Base-by-base conservation (phyloP, 23 tunicate genomes). In the Trididemnum clinides region DNA sequence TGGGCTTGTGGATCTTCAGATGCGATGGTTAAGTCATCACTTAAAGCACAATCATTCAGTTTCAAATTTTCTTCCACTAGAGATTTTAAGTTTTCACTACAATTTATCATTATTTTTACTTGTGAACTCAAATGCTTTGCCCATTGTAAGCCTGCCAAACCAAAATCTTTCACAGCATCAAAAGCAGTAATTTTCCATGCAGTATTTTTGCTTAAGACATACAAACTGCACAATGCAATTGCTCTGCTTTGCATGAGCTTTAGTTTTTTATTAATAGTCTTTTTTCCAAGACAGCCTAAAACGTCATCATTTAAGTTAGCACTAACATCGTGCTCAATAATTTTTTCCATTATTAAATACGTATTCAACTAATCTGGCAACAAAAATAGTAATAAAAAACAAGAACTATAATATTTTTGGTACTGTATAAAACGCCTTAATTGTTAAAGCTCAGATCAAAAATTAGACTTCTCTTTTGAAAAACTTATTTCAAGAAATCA, bases 61-160 rank as follows among this genome's bases (percentile, higher is more conserved):
- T 64, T 39, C 28, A 34, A 19, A 19, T 31, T 31, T 2, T 22
- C 33, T 15, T 59, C 62, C 4, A 72, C 15, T 25, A n/a, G 5
- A 0, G 74, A 10, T 28, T 51, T 39, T 39, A 71, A 22, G 6
- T 33, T 72, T 4, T 58, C 58, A 25, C 85, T 72, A 10, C 37
- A 62, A 74, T 94, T 94, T 1, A 86, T 30, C 12, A 36, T 70
- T 3, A 94, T 77, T 30, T 64, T 50, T 28, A 94, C 81, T 20
- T 82, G 28, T 29, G 38, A 21, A 15, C 51, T 64, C 0, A 85
- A 72, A 50, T 64, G 77, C 28, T 64, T 57, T 2, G 20, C 30
- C 94, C 94, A 94, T 38, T 90, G 85, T 0, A 81, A 7, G 23
- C 89, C 90, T 12, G 98, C 88, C 30, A 88, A 39, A n/a, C 90